phyloP scores from a whole-genome alignment of 2,797 vertebrate genomes.

The Mareca penelope region DNA sequence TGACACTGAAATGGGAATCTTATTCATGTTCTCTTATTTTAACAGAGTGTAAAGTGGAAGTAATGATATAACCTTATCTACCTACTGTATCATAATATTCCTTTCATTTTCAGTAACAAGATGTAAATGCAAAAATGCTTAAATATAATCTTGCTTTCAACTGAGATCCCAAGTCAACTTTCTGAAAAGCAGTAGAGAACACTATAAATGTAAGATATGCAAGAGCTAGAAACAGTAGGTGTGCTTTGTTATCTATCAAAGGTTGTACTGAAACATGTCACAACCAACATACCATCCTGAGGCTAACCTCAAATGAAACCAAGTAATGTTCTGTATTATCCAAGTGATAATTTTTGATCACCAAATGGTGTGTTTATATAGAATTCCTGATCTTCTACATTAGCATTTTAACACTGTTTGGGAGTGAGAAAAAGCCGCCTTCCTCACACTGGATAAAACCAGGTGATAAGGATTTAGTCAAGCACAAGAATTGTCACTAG shows the following conservation, averaged over 20 bases:
- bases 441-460: background rate
- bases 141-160: background rate
- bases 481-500: background rate
- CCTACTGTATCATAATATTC: background rate
- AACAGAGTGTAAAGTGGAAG: background rate
- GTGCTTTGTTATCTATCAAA: background rate
- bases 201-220: background rate
- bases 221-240: background rate
- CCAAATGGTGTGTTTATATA: background rate
- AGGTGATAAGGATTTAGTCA: background rate
- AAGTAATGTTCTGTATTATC: background rate
- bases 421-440: background rate
- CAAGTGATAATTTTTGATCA: background rate
- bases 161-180: background rate
- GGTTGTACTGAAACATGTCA: background rate
- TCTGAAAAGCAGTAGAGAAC: background rate
- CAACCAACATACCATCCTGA: background rate
- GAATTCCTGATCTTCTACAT: background rate
- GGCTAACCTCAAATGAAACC: too few relatives aligned
- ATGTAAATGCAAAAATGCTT: background rate
- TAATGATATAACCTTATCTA: background rate
- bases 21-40: background rate
- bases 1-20: background rate
- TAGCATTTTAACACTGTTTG: background rate
- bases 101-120: background rate